phyloP scores from a whole-genome alignment of 30 jellyfish, hydroid and myxozoan species.

The Turritopsis rubra region DNA sequence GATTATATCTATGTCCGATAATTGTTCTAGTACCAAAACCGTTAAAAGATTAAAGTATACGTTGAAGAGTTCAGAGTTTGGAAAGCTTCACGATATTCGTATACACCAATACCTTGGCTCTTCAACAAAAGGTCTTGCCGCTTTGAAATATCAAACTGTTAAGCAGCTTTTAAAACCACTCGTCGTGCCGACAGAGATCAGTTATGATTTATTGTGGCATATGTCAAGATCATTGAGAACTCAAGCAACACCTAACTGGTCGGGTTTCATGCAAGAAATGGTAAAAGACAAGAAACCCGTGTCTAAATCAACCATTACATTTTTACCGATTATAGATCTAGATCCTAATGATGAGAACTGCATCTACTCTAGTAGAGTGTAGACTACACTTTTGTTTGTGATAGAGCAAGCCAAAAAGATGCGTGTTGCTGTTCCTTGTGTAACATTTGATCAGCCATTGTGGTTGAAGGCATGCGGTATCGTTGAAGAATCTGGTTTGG shows the following conservation, averaged over 20 bases:
- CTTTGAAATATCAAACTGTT: slow-evolving; percentile 14
- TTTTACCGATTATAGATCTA: slow-evolving; percentile 46
- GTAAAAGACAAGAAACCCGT: slow-evolving; percentile 10
- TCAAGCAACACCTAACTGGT: slow-evolving; percentile 45
- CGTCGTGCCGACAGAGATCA: slow-evolving; percentile 30
- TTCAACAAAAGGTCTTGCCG: slow-evolving; percentile 29
- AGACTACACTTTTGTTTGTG: slow-evolving; percentile 34
- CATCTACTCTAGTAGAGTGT: no score
- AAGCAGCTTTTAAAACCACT: not conserved
- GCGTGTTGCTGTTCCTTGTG: slow-evolving; percentile 30
- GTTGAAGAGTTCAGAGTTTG: slow-evolving; percentile 20
- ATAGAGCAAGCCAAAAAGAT: slow-evolving; percentile 29
- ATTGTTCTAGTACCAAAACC: slow-evolving; percentile 12
- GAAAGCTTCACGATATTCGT: slow-evolving; percentile 17
- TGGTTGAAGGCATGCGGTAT: slow-evolving; percentile 46
- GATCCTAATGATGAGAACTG: slow-evolving; percentile 46
- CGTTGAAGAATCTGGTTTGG: slow-evolving; percentile 22
- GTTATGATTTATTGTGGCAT: slow-evolving; percentile 46
- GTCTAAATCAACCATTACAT: slow-evolving; percentile 7
- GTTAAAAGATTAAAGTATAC: slow-evolving; percentile 23
- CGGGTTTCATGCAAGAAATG: slow-evolving; percentile 48
- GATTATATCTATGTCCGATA: slow-evolving; percentile 39
- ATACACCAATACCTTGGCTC: slow-evolving; percentile 39
- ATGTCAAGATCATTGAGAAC: slow-evolving; percentile 20
- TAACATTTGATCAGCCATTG: slow-evolving; percentile 60